phyloP scores from a whole-genome alignment of 2,888 invertebrate species.

The Steinernema carpocapsae region DNA sequence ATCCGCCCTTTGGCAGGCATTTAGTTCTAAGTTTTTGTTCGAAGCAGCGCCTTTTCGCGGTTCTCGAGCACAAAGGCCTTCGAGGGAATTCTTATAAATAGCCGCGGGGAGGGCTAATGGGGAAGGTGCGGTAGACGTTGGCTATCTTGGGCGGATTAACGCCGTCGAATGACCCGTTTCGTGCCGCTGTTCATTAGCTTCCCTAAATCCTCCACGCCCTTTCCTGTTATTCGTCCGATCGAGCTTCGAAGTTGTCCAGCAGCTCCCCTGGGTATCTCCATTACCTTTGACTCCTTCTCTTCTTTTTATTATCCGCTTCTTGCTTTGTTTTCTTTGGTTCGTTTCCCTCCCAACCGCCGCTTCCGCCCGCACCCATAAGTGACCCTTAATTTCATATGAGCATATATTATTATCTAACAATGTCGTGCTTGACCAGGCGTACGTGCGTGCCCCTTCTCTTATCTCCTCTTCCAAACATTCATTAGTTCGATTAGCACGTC shows the following conservation, averaged over 20 bases:
- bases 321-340: no score
- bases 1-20: no score
- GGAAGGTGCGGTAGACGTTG: no score
- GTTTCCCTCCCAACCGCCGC: no score
- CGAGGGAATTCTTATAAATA: no score
- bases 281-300: background rate
- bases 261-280: background rate
- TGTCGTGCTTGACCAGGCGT: background rate
- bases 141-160: background rate
- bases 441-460: background rate
- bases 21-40: no score
- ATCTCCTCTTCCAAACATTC: no score
- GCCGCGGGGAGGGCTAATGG: no score
- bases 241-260: background rate
- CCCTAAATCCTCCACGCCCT: background rate
- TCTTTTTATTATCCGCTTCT: background rate
- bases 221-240: constrained; percentile 1
- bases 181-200: constrained; percentile 10
- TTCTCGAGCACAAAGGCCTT: no score
- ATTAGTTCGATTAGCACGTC: background rate
- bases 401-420: background rate
- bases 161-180: background rate
- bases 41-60: no score
- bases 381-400: constrained; percentile 1
- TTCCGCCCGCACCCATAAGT: background rate